These are phyloP conservation scores for Patiria miniata DNA, from an alignment of 35 echinoderm and acorn worm species.

Conservation along the genomic window DNA sequence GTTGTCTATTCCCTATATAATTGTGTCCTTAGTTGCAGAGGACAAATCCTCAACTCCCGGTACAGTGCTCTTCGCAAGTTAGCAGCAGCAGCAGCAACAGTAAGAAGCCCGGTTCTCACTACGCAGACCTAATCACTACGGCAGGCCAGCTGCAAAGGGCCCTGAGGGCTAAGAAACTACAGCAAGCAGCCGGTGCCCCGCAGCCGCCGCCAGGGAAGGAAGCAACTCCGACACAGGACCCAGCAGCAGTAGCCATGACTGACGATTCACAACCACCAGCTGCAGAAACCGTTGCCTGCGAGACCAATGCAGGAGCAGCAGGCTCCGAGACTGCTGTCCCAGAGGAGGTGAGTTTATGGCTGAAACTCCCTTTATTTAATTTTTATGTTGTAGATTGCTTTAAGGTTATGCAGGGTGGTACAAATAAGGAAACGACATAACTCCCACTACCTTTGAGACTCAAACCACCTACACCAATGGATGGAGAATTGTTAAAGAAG, in stretches of 20 bases:
- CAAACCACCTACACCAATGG: too few species aligned
- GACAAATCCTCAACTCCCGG: not conserved
- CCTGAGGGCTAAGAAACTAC: not conserved
- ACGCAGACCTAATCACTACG: not conserved
- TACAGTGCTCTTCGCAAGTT: not conserved
- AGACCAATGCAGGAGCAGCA: constrained; percentile 2
- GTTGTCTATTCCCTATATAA: too few species aligned
- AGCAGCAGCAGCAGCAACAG: not conserved
- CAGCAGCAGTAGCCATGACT: not conserved
- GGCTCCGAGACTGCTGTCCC: not conserved
- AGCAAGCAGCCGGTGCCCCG: not conserved
- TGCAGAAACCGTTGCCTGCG: not conserved
- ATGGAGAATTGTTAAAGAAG: too few species aligned
- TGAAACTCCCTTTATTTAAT: not conserved
- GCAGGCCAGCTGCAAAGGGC: constrained; percentile 4
- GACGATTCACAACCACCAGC: not conserved
- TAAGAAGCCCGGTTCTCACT: not conserved
- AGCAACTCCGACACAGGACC: too few species aligned
- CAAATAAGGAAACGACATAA: too few species aligned
- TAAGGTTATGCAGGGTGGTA: too few species aligned
- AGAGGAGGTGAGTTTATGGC: not conserved
- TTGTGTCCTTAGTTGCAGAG: too few species aligned
- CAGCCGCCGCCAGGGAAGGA: not conserved
- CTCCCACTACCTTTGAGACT: too few species aligned
- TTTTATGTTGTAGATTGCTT: too few species aligned